phyloP scores from a whole-genome alignment of 1,140 invertebrate genomes.

The Cyclina sinensis region DNA sequence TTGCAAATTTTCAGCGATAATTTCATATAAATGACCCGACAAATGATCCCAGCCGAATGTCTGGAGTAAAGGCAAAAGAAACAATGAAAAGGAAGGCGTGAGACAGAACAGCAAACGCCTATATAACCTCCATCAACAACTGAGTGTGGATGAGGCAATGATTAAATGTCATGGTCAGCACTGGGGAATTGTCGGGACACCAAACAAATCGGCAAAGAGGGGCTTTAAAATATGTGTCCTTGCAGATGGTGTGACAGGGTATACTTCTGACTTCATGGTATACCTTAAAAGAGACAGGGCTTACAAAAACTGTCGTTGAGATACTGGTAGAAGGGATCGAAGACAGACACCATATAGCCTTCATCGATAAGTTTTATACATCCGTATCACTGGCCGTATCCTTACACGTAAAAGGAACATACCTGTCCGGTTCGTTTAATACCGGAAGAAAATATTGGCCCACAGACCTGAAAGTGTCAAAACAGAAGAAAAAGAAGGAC shows the following conservation, averaged over 20 bases:
- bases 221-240: constrained; percentile 48
- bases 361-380: no score
- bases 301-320: no score
- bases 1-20: not conserved
- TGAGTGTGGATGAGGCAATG: constrained; percentile 40
- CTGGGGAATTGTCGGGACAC: constrained; percentile 38
- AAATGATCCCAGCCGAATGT: constrained; percentile 9
- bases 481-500: no score
- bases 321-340: no score
- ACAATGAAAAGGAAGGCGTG: constrained; percentile 14
- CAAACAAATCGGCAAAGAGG: constrained; percentile 40
- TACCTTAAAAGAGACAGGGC: no score
- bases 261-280: no score
- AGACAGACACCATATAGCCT: no score
- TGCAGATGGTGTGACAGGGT: constrained; percentile 13
- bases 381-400: no score
- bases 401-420: no score
- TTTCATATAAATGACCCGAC: constrained; percentile 37
- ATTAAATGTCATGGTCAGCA: constrained; percentile 41
- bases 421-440: no score
- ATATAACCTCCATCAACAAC: constrained; percentile 42
- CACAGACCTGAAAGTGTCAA: no score
- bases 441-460: no score
- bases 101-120: not conserved
- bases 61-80: not conserved